These are phyloP conservation scores for Leptinotarsa texana DNA, from an alignment of 1,140 invertebrate genomes.

Conservation along the genomic window DNA sequence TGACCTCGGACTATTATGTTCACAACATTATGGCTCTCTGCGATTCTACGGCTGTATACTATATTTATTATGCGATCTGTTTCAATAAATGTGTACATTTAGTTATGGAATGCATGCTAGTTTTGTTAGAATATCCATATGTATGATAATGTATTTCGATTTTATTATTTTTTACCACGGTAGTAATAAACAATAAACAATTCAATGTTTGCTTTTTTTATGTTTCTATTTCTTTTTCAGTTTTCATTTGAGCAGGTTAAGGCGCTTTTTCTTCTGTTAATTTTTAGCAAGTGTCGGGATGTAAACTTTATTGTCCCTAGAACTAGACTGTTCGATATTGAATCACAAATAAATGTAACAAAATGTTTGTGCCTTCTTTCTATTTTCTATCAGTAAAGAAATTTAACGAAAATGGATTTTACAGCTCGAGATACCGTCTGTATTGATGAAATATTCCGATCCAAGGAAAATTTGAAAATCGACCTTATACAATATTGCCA, in stretches of 20 bases:
- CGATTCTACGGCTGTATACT: conserved; percentile 55
- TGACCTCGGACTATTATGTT: conserved; percentile 41
- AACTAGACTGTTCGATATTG: conserved; percentile 28
- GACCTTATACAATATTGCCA: too few species aligned
- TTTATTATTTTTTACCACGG: conserved; percentile 57
- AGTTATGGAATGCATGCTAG: conserved; percentile 55
- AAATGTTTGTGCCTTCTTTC: background rate
- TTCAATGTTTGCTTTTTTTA: conserved; percentile 26
- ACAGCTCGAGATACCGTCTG: too few species aligned
- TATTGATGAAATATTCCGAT: too few species aligned
- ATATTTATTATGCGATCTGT: conserved; percentile 52
- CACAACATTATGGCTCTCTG: conserved; percentile 53
- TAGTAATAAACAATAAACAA: conserved; percentile 50
- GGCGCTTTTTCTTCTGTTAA: conserved; percentile 11
- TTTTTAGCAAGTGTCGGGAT: conserved; percentile 27
- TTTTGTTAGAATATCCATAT: conserved; percentile 54
- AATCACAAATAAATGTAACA: conserved; percentile 29
- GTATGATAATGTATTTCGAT: conserved; percentile 55
- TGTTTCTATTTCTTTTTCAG: conserved; percentile 9
- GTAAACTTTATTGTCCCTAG: conserved; percentile 24
- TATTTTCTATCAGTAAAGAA: too few species aligned
- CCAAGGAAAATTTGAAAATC: too few species aligned
- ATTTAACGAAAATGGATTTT: too few species aligned
- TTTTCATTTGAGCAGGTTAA: conserved; percentile 15
- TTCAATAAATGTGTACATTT: conserved; percentile 51